Base-by-base conservation (phyloP, 2,113 vertebrate species). In the Ptyas mucosa region DNA sequence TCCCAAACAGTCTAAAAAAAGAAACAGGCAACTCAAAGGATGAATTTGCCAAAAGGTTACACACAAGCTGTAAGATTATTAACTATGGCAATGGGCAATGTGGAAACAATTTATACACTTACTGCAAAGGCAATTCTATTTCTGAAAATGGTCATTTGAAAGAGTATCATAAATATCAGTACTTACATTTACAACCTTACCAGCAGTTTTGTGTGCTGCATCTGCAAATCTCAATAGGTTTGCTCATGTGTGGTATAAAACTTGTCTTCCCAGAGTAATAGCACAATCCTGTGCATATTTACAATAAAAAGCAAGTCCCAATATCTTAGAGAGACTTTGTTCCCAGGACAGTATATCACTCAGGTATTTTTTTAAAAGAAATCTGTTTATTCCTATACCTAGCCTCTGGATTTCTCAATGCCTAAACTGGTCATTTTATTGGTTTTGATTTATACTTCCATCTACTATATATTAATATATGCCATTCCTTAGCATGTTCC, bases 1-100 rank as follows among this genome's bases (percentile, higher is more conserved):
- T 39, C 18, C 87, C 88, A 93, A 93, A 43, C 20, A 43, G 51
- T 23, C 91, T 89, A 21, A 93, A 96, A 93, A 2, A 91, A 20
- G 88, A 85, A 94, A 34, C 14, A 90, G 91, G 34, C 11, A 85
- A 81, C 29, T 88, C 49, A 92, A 64, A 89, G 24, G 53, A 24
- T 12, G n/a, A 91, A 57, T 46, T 34, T 87, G 26, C 93, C 34
- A 55, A 29, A 26, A 90, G 58, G 61, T 85, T 29, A 8, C 11
- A 23, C 85, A 90, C 29, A 23, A 26, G 43, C 81, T 55, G 64
- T 53, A 88, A 92, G 4, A 14, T 58, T 52, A 18, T 91, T 92
- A 94, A 39, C 54, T 88, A 5, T 49, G 64, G 88, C 46, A 93
- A 94, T 69, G 10, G 85, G n/a, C 34, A 92, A 54, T 23, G 55